Evolutionary conservation across 1,140 invertebrate species (phyloP).

Genomic region (Nephila pilipes): DNA sequence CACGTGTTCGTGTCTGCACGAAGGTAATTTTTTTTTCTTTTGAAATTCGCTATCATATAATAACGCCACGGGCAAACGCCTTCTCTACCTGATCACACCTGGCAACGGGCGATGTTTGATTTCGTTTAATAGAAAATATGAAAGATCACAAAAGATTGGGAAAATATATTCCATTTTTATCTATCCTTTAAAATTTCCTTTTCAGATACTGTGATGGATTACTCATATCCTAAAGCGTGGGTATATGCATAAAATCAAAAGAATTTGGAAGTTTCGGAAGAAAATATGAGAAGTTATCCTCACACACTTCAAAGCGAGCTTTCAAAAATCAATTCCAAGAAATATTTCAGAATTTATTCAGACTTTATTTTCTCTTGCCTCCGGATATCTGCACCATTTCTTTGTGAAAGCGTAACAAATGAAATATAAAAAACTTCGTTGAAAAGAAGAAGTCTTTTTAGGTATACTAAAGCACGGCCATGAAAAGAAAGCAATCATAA

Average conservation of each 20-base stretch:
- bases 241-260: neutral
- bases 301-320: neutral
- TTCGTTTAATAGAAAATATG: neutral
- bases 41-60: neutral
- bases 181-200: neutral
- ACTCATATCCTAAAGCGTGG: neutral
- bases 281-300: neutral
- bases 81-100: neutral
- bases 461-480: too few species aligned
- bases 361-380: neutral
- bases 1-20: conserved; percentile 14
- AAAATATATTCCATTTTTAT: neutral
- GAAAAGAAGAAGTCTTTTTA: neutral
- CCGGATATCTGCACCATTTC: neutral
- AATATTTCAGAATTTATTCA: conserved; percentile 12
- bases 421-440: neutral
- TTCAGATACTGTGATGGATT: conserved; percentile 2
- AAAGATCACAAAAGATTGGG: neutral
- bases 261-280: neutral
- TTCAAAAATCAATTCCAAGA: neutral
- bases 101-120: conserved; percentile 1
- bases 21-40: conserved; percentile 1
- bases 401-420: neutral
- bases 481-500: too few species aligned
- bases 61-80: conserved; percentile 3